phyloP scores from a whole-genome alignment of 2,113 vertebrate species.

The Callithrix jacchus region DNA sequence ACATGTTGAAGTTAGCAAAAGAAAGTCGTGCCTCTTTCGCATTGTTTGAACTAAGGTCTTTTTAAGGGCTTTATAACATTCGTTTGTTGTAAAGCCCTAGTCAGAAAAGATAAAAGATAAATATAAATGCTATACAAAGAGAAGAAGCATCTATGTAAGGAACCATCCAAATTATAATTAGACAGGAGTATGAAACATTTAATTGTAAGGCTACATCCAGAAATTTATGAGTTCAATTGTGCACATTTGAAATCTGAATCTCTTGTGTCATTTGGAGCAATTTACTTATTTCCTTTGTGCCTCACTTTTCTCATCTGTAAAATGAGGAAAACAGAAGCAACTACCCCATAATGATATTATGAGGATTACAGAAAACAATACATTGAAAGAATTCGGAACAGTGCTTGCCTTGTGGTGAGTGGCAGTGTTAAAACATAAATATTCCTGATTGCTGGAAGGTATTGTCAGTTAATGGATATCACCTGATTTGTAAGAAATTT shows the following conservation, averaged over 20 bases:
- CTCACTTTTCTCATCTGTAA: neutral
- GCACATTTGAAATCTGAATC: neutral
- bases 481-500: neutral
- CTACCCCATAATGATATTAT: neutral
- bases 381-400: neutral
- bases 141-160: neutral
- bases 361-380: neutral
- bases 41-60: neutral
- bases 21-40: neutral
- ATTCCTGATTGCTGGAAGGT: neutral
- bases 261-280: neutral
- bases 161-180: neutral
- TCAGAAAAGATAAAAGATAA: neutral
- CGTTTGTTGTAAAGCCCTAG: neutral
- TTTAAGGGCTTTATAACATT: neutral
- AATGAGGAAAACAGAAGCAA: neutral
- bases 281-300: neutral
- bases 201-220: neutral
- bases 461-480: rapidly evolving
- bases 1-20: neutral
- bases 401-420: rapidly evolving
- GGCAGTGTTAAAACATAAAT: neutral
- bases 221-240: neutral
- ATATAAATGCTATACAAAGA: neutral
- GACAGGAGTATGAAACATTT: neutral